Evolutionary conservation across 2,888 invertebrate species (phyloP), one percentile per base, ranked within the genome.

Genomic region (Sycophila texana): DNA sequence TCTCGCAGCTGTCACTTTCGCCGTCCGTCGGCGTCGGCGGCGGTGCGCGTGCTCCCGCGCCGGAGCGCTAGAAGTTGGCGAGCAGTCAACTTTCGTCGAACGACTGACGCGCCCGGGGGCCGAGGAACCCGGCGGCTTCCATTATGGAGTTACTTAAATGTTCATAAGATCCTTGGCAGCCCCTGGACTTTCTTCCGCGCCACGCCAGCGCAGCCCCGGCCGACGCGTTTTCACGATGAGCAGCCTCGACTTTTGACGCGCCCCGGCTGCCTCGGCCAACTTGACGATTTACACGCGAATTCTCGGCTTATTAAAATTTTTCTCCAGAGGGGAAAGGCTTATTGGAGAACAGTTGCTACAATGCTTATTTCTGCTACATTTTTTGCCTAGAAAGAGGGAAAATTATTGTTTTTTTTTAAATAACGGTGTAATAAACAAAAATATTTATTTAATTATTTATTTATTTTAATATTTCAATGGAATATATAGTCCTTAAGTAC

Each of bases 101-200:
- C 73, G 58, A 47, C 77, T 83, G 82, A 82, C 80, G 82, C 53
- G 82, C 80, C 75, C 39, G 5, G 39, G 39, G 39, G 39, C 39
- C 39, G 39, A 39, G 78, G 26, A 26, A 80, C 16, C 55, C 14
- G 49, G 12, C 58, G 66, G 47, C 82, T 82, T 85, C 84, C 84
- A 85, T 85, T 84, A 84, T 82, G 74, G 81, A 84, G 84, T 84
- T 84, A 84, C 84, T 85, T 82, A 83, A 84, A 84, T 83, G 83
- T 83, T 84, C 84, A 83, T 83, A 83, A 85, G 83, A 82, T 82
- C 76, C 83, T 71, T 68, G 83, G 57, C 66, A 63, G 51, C 20
- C 22, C 60, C 14, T 22, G 57, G 7, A 22, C 3, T 12, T 49
- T 47, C 18, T 47, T 49, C 7, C 67, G 14, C 13, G 51, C 18